Percentiles rank a stretch among this genome's conserved stretches.
Evolutionary conservation across 2,888 invertebrate genomes (phyloP).

Genomic region (Halictus quadricinctus): DNA sequence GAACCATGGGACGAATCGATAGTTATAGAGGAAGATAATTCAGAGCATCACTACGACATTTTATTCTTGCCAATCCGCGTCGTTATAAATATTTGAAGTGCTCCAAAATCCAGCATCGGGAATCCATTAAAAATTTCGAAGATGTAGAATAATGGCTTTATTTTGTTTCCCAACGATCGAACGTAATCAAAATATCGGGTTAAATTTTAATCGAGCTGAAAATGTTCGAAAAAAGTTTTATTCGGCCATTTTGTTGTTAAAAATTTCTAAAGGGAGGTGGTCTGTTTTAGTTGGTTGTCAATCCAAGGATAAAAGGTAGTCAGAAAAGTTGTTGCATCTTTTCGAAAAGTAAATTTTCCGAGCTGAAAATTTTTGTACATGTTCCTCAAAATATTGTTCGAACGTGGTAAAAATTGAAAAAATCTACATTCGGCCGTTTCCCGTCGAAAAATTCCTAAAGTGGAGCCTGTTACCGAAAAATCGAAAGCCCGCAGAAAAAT

Average conservation of each 20-base stretch:
- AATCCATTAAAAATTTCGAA: background rate
- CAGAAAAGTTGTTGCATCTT: background rate
- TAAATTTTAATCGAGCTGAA: too few species aligned
- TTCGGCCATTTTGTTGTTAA: too few species aligned
- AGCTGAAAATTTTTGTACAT: too few species aligned
- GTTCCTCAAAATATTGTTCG: background rate
- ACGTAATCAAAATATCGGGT: too few species aligned
- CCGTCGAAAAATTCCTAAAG: background rate
- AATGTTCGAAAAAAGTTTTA: background rate
- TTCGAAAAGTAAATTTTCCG: too few species aligned
- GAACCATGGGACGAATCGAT: background rate
- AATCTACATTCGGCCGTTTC: background rate
- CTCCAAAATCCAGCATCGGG: background rate
- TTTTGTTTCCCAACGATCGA: too few species aligned
- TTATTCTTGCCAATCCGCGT: background rate
- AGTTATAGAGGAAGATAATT: background rate
- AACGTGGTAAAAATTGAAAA: background rate
- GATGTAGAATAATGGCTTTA: background rate
- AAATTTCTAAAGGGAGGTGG: too few species aligned
- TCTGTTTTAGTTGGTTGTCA: too few species aligned
- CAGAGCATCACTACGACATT: background rate
- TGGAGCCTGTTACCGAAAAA: background rate
- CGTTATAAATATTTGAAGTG: background rate
- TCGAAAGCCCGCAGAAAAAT: background rate
- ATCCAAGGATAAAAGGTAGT: background rate